Conservation (phyloP, 1,140 invertebrate species). For the Drosophila nikananu region DNA sequence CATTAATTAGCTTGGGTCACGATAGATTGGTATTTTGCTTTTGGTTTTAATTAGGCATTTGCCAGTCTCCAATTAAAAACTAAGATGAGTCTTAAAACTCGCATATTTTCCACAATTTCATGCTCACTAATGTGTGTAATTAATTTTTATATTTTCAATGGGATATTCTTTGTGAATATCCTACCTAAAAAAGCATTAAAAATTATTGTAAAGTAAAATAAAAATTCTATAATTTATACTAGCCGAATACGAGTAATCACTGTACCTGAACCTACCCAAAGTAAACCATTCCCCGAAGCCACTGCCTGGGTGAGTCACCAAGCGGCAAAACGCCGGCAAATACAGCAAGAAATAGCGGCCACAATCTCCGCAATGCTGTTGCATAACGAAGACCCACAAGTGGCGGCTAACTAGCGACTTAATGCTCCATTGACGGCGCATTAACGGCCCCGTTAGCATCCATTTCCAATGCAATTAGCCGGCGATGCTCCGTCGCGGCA, state of each 20-base stretch:
- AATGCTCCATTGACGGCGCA: slow-evolving; percentile 67
- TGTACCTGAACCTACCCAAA: slow-evolving; percentile 5
- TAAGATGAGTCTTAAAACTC: neutral
- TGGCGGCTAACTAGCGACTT: slow-evolving; percentile 60
- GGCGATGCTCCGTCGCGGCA: slow-evolving; percentile 43
- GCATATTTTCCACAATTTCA: neutral
- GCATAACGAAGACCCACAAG: slow-evolving; percentile 68
- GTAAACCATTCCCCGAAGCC: slow-evolving; percentile 7
- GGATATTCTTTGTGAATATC: neutral
- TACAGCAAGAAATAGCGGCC: slow-evolving; percentile 8
- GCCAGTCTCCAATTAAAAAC: neutral
- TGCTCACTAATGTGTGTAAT: neutral
- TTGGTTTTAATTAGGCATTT: neutral
- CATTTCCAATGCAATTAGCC: slow-evolving; percentile 69
- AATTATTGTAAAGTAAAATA: neutral
- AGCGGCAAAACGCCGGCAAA: slow-evolving; percentile 12
- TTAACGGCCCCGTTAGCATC: slow-evolving; percentile 62
- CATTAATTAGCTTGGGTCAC: neutral
- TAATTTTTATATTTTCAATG: neutral
- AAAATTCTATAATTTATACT: neutral
- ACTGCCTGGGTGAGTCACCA: slow-evolving; percentile 30
- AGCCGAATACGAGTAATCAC: neutral
- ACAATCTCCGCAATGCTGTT: slow-evolving; percentile 44
- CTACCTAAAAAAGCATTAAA: too few species aligned
- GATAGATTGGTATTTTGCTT: neutral